Conservation (phyloP, 2,888 invertebrate genomes). For the Oeneis ivallda region DNA sequence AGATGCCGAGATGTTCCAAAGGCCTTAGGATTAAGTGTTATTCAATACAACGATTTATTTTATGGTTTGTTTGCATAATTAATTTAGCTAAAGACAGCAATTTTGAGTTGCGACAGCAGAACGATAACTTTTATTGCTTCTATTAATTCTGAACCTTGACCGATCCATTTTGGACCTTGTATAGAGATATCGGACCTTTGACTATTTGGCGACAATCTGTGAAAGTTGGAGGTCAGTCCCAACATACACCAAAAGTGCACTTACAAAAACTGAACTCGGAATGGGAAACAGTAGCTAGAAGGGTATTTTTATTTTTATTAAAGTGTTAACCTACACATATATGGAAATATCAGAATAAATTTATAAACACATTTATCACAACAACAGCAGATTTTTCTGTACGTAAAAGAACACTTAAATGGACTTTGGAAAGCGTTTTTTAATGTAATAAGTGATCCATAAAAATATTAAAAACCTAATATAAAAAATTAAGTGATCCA, state of each 20-base stretch:
- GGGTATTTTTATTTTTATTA: too few relatives aligned
- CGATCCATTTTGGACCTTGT: constrained; percentile 28
- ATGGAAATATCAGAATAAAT: too few relatives aligned
- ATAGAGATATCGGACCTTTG: constrained; percentile 21
- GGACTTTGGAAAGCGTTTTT: too few relatives aligned
- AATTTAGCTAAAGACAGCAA: background rate
- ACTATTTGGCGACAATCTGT: constrained; percentile 2
- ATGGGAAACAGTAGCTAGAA: too few relatives aligned
- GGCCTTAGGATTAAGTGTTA: background rate
- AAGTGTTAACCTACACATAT: too few relatives aligned
- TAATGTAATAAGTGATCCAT: too few relatives aligned
- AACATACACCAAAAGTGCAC: background rate
- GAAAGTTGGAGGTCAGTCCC: constrained; percentile 29
- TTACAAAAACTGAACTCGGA: background rate
- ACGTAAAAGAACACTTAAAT: too few relatives aligned
- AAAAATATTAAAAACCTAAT: too few relatives aligned
- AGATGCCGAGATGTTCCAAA: too few relatives aligned
- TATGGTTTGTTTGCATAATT: background rate
- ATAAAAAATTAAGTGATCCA: too few relatives aligned
- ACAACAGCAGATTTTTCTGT: too few relatives aligned
- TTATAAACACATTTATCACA: too few relatives aligned
- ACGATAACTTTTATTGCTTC: background rate
- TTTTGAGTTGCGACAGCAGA: constrained; percentile 1
- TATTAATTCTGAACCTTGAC: constrained; percentile 23
- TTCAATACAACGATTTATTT: background rate